Conservation (phyloP, 2,113 vertebrate genomes). For the Cynopterus brachyotis region DNA sequence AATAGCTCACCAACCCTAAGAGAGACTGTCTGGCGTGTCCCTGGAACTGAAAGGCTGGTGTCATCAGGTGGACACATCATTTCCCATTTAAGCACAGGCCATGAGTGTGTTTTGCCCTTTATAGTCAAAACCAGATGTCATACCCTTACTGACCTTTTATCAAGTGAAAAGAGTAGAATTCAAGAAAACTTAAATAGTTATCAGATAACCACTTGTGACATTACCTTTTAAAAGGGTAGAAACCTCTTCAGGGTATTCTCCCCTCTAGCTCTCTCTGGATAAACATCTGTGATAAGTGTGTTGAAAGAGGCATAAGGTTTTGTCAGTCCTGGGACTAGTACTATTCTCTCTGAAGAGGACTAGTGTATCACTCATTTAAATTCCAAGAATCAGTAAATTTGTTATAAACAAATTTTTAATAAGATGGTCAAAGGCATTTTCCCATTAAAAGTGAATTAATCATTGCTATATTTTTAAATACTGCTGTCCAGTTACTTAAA, state of each 20-base stretch:
- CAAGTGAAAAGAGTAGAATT: not conserved
- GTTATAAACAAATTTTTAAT: constrained; percentile 9
- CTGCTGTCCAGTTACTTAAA: constrained; percentile 47
- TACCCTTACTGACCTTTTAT: not conserved
- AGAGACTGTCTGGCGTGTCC: not conserved
- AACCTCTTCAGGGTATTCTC: not conserved
- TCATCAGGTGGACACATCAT: not conserved
- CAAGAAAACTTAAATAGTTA: not conserved
- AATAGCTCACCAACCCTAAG: not conserved
- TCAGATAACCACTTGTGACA: not conserved
- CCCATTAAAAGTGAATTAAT: constrained; percentile 21
- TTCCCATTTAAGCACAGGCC: not conserved
- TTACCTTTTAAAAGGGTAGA: not conserved
- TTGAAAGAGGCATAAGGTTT: not conserved
- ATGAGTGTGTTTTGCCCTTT: not conserved
- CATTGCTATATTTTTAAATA: constrained; percentile 29
- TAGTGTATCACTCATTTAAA: not conserved
- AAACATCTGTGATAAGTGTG: not conserved
- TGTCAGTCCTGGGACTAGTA: not conserved
- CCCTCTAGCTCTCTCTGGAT: not conserved
- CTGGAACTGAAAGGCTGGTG: not conserved
- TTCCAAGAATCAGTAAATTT: constrained; percentile 34
- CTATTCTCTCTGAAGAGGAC: not conserved
- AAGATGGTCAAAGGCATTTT: constrained; percentile 41
- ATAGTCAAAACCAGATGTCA: not conserved